Percentiles rank a stretch among this genome's conserved stretches.
phyloP scores from a whole-genome alignment of 2,797 vertebrate species.

The Eospalax fontanierii region DNA sequence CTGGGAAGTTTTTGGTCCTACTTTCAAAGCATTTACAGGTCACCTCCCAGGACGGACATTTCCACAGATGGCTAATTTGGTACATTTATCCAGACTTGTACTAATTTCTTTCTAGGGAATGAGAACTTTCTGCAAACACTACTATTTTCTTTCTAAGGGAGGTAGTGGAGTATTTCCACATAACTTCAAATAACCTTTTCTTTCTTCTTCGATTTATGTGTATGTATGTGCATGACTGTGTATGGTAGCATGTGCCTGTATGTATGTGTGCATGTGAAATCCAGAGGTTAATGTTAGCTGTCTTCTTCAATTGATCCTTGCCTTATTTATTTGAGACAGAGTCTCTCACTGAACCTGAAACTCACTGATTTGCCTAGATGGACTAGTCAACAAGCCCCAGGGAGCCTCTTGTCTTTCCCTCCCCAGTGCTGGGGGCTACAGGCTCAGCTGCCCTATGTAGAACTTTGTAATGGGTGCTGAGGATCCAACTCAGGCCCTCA shows the following conservation, averaged over 20 bases:
- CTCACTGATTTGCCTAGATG: background rate
- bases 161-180: background rate
- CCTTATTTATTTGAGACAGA: background rate
- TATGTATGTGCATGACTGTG: background rate
- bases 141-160: background rate
- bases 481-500: background rate
- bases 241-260: too few species aligned
- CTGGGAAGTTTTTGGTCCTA: slow-evolving; percentile 53
- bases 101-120: slow-evolving; percentile 70
- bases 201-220: background rate
- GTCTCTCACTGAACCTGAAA: background rate
- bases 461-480: background rate
- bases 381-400: background rate
- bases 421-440: background rate
- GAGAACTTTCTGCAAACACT: slow-evolving; percentile 57
- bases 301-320: background rate
- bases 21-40: slow-evolving; percentile 51
- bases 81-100: slow-evolving; percentile 63
- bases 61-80: slow-evolving; percentile 75
- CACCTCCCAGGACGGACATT: slow-evolving; percentile 60
- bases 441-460: background rate
- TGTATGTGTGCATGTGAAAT: background rate
- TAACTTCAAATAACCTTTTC: background rate
- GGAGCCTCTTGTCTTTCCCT: background rate
- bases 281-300: background rate